These are phyloP conservation scores for Leptopterna dolabrata DNA, from an alignment of 2,888 invertebrate genomes.

Conservation along the genomic window DNA sequence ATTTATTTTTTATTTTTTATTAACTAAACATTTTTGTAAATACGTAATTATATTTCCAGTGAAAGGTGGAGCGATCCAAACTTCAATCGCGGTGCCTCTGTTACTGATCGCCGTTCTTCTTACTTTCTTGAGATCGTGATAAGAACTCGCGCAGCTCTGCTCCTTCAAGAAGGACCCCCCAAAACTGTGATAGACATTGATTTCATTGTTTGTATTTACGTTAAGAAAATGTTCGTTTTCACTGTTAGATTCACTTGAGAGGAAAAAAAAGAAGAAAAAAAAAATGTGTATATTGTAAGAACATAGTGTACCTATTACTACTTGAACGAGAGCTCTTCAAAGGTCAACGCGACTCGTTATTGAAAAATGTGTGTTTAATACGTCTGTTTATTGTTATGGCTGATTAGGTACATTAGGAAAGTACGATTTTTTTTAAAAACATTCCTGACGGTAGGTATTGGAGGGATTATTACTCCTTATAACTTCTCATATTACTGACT, in stretches of 20 bases:
- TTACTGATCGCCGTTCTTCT: background rate
- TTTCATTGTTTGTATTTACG: background rate
- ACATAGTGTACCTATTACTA: background rate
- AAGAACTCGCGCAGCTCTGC: background rate
- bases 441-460: too few species aligned
- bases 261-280: background rate
- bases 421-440: too few species aligned
- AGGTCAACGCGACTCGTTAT: too few species aligned
- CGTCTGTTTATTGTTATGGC: too few species aligned
- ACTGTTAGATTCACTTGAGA: background rate
- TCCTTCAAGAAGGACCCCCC: background rate
- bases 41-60: background rate
- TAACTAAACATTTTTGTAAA: too few species aligned
- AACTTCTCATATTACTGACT: too few species aligned
- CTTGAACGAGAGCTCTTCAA: background rate
- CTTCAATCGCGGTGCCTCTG: background rate
- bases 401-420: too few species aligned
- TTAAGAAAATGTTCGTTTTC: background rate
- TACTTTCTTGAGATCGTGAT: background rate
- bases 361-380: too few species aligned
- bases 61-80: background rate
- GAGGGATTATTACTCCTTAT: too few species aligned
- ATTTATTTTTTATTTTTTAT: too few species aligned
- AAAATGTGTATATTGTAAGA: background rate
- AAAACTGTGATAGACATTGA: conserved; percentile 28